Base-by-base conservation (phyloP, 2,797 vertebrate species). In the Champsocephalus esox region DNA sequence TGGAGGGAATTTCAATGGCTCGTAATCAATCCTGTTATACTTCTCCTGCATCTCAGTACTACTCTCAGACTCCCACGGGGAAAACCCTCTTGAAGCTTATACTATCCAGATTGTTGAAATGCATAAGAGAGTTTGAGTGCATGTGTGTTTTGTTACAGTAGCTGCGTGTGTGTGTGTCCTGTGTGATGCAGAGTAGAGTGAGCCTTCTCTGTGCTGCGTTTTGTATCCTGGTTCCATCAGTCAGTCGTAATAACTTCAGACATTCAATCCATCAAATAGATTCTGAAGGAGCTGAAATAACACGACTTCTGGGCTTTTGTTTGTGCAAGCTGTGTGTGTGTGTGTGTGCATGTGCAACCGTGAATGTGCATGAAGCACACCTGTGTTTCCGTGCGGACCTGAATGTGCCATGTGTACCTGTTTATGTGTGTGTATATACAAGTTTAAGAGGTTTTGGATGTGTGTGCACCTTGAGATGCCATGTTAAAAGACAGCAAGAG, bases 251-350 rank as follows among this genome's bases (percentile, higher is more conserved):
- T 86, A 88, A 79, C 72, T 80, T 62, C 66, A 85, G 89, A 93
- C 93, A 93, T 93, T 87, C 69, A 79, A 94, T 94, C 93, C 88
- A 92, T 94, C 91, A 92, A 82, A 90, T 88, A 91, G 91, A 93
- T 91, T 87, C 86, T 87, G 83, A 88, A 82, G 73, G 80, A 90
- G 80, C 78, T 84, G 78, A 87, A 90, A 89, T 85, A 89, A 87
- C 79, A 84, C 72, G 80, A 73, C 66, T 60, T 82, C 84, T 66
- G 72, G 70, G 75, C 54, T 77, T 83, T 77, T 77, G 65, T 70
- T 88, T 88, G 81, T 77, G 83, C 80, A 82, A 86, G 75, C 57
- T 59, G 71, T 80, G 78, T 62, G 21, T 21, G 78, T 62, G 21
- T 21, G 62, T 82, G 66, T 52, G 62, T 82, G 63, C 65, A 54